Base-by-base conservation (phyloP, 2,888 invertebrate genomes). In the Deladenus siricidicola region DNA sequence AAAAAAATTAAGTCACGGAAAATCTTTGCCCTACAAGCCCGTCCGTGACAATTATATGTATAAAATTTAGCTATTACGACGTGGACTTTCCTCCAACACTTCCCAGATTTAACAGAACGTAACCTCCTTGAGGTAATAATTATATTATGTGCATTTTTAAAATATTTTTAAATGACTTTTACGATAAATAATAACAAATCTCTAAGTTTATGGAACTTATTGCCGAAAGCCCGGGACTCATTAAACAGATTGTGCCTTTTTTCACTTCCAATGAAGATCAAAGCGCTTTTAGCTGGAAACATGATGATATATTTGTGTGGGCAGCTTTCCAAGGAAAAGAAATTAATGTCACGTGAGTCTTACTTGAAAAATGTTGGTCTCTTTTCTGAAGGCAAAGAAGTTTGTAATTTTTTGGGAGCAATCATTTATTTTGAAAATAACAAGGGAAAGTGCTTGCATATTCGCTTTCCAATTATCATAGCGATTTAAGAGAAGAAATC, bases 271-370 rank as follows among this genome's bases (percentile, higher is more conserved):
- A 53, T 53, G 45, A 23, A 17, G 43, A 68, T 29, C 60, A 61
- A 23, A 52, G 56, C 8, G 63, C 57, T 19, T 44, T 68, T 34
- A 63, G 63, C 53, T 68, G 66, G 66, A 53, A 57, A 2, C 43
- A 49, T n/a, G 54, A 60, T 4, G 65, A 67, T 21, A 28, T 61
- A 0, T 66, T 68, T 52, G n/a, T 54, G 24, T 68, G 66, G 66
- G 66, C 60, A 1, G 42, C 68, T 1, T 68, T 51, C 29, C 64
- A 66, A 48, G 62, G 62, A 23, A 29, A 44, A 17, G 58, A 48
- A 10, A 21, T 67, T 29, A 52, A 63, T 48, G 6, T 63, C 24
- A 34, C 29, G 62, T 52, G 42, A 43, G 60, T 19, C 50, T 26
- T 56, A 4, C 19, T 19, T 47, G 48, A 10, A 19, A 42, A 14